These are phyloP conservation scores for Arenicola marina DNA, from an alignment of 2,888 invertebrate species.

Conservation along the genomic window DNA sequence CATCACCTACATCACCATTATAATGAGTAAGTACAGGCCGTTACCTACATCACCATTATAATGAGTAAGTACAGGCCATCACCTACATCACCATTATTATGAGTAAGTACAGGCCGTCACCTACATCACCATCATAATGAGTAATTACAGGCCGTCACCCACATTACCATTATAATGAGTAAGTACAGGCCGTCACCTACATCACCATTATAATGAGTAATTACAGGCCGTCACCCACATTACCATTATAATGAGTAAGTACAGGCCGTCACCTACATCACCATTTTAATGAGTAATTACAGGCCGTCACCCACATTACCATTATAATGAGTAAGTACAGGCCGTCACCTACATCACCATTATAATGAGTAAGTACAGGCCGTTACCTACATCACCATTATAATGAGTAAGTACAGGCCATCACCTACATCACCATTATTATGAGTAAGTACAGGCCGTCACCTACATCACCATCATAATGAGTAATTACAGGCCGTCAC, in stretches of 20 bases:
- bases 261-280: too few relatives aligned
- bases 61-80: conserved; percentile 21
- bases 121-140: too few relatives aligned
- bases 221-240: conserved; percentile 22
- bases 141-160: conserved; percentile 20
- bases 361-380: too few relatives aligned
- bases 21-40: conserved; percentile 12
- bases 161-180: conserved; percentile 22
- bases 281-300: too few relatives aligned
- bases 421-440: too few relatives aligned
- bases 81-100: conserved; percentile 20
- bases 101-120: conserved; percentile 10
- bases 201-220: too few relatives aligned
- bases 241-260: conserved; percentile 18
- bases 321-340: conserved; percentile 15
- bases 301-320: conserved; percentile 19
- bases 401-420: conserved; percentile 13
- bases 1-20: conserved; percentile 18
- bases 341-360: too few relatives aligned
- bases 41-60: too few relatives aligned
- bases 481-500: conserved; percentile 9
- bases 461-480: conserved; percentile 21
- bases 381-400: conserved; percentile 19
- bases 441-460: conserved; percentile 21
- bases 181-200: not conserved